These are phyloP conservation scores for Anastrepha ludens DNA, from an alignment of 1,140 invertebrate genomes.

Conservation along the genomic window DNA sequence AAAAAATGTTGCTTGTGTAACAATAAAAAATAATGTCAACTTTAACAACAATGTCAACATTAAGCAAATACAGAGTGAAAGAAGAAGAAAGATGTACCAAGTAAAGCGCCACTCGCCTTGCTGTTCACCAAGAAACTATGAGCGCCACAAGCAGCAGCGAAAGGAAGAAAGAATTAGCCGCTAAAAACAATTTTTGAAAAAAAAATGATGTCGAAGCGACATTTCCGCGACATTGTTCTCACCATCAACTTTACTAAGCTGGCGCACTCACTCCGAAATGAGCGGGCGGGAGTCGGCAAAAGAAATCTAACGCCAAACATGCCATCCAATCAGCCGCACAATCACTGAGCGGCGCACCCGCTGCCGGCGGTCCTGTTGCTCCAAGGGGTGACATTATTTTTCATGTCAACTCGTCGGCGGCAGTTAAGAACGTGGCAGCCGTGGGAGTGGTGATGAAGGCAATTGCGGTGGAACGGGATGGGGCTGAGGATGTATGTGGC, in stretches of 20 bases:
- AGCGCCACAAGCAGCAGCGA: not conserved
- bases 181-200: not conserved
- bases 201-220: constrained; percentile 30
- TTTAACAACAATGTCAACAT: constrained; percentile 30
- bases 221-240: not conserved
- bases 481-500: not conserved
- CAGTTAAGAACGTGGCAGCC: not conserved
- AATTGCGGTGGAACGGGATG: too few species aligned
- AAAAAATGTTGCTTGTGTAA: not conserved
- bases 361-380: constrained; percentile 34
- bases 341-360: not conserved
- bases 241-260: not conserved
- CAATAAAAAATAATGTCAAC: constrained; percentile 27
- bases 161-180: not conserved
- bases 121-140: not conserved
- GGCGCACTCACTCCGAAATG: not conserved
- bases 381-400: constrained; percentile 72
- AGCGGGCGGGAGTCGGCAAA: not conserved
- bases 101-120: not conserved
- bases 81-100: not conserved
- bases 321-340: not conserved
- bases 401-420: constrained; percentile 64
- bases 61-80: not conserved
- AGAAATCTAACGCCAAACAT: not conserved
- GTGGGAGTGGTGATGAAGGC: not conserved